Evolutionary conservation across 2,797 vertebrate genomes (phyloP), one percentile per base, ranked within the genome.

Genomic region (Scarus forsteni): DNA sequence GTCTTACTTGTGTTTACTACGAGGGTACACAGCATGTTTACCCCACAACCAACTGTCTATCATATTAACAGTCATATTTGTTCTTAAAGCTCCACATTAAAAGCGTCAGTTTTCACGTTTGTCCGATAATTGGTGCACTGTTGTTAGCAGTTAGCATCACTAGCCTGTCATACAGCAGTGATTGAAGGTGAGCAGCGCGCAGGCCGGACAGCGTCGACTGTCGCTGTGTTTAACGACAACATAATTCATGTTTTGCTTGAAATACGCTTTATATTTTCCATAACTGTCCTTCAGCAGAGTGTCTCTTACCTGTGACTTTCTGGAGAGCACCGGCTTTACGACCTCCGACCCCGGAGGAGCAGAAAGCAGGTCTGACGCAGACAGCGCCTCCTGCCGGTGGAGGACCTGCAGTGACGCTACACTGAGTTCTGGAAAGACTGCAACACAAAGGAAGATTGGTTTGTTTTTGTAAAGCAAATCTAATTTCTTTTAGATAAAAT

Each of bases 341-440:
- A 75, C 55, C 79, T 48, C 3, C 72, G 10, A 84, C 79, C 55
- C 35, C 43, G 14, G 1, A 5, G 6, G 3, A 3, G 10, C 0
- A 42, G 39, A 40, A 11, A 12, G 1, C 0, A 6, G 7, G 38
- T 1, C 8, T 36, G 38, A 13, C 19, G 10, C 52, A 50, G n/a
- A 67, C 70, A 80, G 88, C 85, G 79, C 72, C 84, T 0, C 76
- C 60, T 8, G 7, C 0, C 6, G 75, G 65, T 66, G 91, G 92
- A 88, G 85, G 90, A 88, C 49, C 27, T 27, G 27, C 27, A 27
- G 2, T 27, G 4, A 27, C n/a, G n/a, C n/a, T n/a, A n/a, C n/a
- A n/a, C n/a, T n/a, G 27, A 27, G 4, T 27, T 27, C 27, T 2
- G 27, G 27, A 2, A 4, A 27, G 27, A 27, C 27, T 27, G 4